Percentiles rank a stretch among this genome's conserved stretches.
Evolutionary conservation across 2,113 vertebrate species (phyloP).

Genomic region (Alosa alosa): DNA sequence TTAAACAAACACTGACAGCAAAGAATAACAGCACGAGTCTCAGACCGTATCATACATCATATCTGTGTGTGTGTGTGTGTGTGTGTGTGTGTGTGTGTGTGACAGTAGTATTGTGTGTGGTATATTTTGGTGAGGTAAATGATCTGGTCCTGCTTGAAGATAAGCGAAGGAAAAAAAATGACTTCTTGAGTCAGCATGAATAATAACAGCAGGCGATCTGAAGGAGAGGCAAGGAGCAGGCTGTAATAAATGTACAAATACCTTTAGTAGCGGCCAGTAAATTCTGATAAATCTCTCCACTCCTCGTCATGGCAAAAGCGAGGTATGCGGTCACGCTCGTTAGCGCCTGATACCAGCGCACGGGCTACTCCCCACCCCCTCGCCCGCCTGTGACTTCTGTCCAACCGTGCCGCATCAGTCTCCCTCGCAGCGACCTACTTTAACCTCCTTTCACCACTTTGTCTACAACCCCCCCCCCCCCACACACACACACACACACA

Average conservation of each 20-base stretch:
- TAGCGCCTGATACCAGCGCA: background rate
- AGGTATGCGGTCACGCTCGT: slow-evolving; percentile 7
- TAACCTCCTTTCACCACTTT: background rate
- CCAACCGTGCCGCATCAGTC: background rate
- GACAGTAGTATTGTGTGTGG: too few relatives aligned
- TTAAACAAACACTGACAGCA: slow-evolving; percentile 44
- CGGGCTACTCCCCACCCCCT: background rate
- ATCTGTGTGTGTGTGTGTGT: slow-evolving; percentile 22
- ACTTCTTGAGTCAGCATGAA: slow-evolving; percentile 27
- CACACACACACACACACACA: background rate
- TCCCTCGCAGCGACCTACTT: background rate
- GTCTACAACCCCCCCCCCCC: background rate
- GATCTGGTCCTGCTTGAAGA: slow-evolving; percentile 36
- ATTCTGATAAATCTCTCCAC: too few relatives aligned
- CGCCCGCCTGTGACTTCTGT: background rate
- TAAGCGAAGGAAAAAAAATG: slow-evolving; percentile 42
- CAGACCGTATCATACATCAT: slow-evolving; percentile 32
- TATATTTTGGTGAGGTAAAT: too few relatives aligned
- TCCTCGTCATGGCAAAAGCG: background rate
- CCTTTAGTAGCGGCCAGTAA: slow-evolving; percentile 24
- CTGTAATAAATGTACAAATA: slow-evolving; percentile 39
- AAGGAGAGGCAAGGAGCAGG: slow-evolving; percentile 25
- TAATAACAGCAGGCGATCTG: slow-evolving; percentile 36
- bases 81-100: background rate
- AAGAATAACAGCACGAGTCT: slow-evolving; percentile 36